phyloP scores from a whole-genome alignment of 2,113 vertebrate species.

The Semnornis frantzii region DNA sequence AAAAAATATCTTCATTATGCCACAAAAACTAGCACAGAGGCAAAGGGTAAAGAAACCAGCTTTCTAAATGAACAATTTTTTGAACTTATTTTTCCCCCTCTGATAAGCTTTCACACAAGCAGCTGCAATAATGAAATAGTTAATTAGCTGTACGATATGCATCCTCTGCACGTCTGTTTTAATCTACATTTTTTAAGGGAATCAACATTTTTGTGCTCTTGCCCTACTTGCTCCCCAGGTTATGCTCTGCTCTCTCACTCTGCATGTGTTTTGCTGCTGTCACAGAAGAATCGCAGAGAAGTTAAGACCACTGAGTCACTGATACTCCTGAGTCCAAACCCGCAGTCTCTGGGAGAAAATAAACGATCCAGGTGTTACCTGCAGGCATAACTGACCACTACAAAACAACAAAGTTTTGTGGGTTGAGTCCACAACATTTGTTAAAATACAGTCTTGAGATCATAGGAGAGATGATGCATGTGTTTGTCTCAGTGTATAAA shows the following conservation, averaged over 20 bases:
- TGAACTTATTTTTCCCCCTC: not conserved
- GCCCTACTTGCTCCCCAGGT: not conserved
- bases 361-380: not conserved
- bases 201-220: not conserved
- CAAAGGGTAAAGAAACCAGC: constrained; percentile 8
- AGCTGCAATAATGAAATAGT: not conserved
- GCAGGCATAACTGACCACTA: not conserved
- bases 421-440: not conserved
- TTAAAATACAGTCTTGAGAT: not conserved
- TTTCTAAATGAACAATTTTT: not conserved
- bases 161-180: not conserved
- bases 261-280: not conserved
- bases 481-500: not conserved
- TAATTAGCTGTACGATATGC: not conserved
- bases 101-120: not conserved
- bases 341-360: not conserved
- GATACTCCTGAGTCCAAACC: not conserved
- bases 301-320: not conserved
- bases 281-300: not conserved
- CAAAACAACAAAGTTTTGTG: not conserved
- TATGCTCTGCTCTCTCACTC: not conserved
- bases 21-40: constrained; percentile 3
- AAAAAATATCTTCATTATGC: constrained; percentile 21
- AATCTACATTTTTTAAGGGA: not conserved
- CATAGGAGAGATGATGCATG: not conserved